Conservation (phyloP, 2,113 vertebrate genomes). For the Tachycineta bicolor region DNA sequence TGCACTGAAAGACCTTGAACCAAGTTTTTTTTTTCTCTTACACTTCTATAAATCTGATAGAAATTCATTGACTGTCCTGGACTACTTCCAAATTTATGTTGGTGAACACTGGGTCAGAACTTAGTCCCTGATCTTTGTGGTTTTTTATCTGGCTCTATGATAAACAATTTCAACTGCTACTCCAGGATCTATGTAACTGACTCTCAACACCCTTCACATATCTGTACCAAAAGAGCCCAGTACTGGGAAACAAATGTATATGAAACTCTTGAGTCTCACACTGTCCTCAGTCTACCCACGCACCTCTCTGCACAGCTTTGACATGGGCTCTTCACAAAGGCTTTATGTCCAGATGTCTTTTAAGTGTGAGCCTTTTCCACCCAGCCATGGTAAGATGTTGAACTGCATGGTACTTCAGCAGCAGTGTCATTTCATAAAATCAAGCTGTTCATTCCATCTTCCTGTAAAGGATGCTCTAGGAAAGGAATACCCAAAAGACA, state of each 20-base stretch:
- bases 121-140: neutral
- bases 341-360: neutral
- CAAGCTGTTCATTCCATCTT: neutral
- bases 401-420: neutral
- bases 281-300: accelerated
- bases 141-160: neutral
- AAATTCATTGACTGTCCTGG: neutral
- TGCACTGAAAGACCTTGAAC: neutral
- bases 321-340: neutral
- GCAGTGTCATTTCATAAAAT: neutral
- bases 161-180: neutral
- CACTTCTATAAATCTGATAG: neutral
- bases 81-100: neutral
- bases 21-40: neutral
- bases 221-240: neutral
- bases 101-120: neutral
- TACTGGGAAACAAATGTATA: neutral
- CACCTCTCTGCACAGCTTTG: neutral
- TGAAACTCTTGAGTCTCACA: neutral
- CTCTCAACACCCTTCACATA: neutral
- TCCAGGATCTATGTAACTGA: neutral
- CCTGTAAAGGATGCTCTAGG: neutral
- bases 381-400: neutral
- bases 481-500: neutral
- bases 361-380: neutral